phyloP scores from a whole-genome alignment of 2,888 invertebrate species.

The Xestia ashworthii region DNA sequence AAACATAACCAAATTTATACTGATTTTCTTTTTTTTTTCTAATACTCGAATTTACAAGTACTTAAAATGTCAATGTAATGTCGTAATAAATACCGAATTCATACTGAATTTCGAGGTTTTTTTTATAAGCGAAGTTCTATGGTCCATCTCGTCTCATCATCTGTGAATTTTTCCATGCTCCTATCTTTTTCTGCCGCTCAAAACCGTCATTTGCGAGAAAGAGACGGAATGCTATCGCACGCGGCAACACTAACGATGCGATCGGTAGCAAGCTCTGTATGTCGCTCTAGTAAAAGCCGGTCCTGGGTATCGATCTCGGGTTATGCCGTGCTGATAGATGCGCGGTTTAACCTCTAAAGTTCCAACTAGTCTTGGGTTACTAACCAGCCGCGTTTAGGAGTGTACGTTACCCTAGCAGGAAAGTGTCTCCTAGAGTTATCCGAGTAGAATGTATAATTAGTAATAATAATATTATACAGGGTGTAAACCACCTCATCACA shows the following conservation, averaged over 20 bases:
- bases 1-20: constrained; percentile 30
- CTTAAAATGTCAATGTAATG: constrained; percentile 30
- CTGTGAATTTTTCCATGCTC: no score
- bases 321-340: no score
- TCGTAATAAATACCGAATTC: constrained; percentile 43
- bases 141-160: neutral
- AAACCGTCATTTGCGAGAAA: neutral
- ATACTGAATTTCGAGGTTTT: constrained; percentile 22
- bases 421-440: no score
- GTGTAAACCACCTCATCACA: no score
- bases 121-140: neutral
- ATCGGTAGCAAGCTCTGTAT: neutral
- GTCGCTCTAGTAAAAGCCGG: neutral
- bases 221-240: neutral
- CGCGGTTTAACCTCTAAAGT: no score
- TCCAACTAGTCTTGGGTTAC: no score
- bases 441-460: no score
- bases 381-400: no score
- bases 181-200: neutral
- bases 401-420: no score
- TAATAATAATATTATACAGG: no score
- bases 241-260: neutral
- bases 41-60: constrained; percentile 19
- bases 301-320: no score
- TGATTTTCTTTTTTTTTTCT: constrained; percentile 22